A percentile compares a stretch with the other conserved stretches of the same genome.
These are phyloP conservation scores for Calypte anna DNA, from an alignment of 2,113 vertebrate genomes.

Conservation along the genomic window DNA sequence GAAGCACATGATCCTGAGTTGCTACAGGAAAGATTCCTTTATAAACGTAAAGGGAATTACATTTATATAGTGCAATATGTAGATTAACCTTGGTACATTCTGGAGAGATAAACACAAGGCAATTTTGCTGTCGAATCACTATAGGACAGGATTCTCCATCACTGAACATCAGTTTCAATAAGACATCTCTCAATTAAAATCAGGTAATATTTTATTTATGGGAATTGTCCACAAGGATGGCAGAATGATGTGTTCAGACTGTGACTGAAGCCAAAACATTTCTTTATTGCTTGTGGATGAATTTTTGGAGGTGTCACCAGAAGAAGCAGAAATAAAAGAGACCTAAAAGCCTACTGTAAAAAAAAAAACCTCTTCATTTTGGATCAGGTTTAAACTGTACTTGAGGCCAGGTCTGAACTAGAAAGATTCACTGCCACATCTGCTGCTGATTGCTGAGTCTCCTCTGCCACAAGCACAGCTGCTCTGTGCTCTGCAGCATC, in stretches of 20 bases:
- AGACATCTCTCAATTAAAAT: not conserved
- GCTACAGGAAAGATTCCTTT: not conserved
- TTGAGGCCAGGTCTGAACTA: not conserved
- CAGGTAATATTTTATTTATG: not conserved
- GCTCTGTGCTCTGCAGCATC: not conserved
- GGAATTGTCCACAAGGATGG: not conserved
- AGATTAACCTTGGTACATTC: not conserved
- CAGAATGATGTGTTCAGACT: not conserved
- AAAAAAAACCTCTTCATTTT: not conserved
- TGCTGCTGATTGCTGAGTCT: not conserved
- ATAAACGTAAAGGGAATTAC: not conserved
- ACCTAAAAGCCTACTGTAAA: not conserved
- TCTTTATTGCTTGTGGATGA: not conserved
- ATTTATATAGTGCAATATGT: not conserved
- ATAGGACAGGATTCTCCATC: not conserved
- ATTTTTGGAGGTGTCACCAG: not conserved
- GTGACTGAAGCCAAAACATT: accelerated
- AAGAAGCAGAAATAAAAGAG: not conserved
- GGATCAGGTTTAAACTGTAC: not conserved
- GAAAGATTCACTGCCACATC: not conserved
- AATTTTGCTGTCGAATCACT: not conserved
- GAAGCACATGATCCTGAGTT: not conserved
- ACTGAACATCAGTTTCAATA: not conserved
- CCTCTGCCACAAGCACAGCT: not conserved
- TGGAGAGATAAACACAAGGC: not conserved